Percentiles rank a stretch among this genome's conserved stretches.
Evolutionary conservation across 2,113 vertebrate genomes (phyloP).

Genomic region (Dromas ardeola): DNA sequence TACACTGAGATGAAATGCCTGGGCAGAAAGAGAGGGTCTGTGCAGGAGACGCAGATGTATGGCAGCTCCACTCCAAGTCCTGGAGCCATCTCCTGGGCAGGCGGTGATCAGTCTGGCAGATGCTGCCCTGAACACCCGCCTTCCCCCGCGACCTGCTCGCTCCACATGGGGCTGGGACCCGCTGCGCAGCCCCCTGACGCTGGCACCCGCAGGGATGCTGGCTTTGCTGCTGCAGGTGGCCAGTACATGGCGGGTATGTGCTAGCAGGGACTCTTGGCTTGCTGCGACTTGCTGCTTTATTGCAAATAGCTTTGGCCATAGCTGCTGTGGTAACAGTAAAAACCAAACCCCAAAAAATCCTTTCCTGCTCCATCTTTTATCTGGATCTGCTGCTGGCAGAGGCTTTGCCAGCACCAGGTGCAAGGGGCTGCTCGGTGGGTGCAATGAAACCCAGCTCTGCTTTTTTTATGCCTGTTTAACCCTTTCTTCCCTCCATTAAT

Average conservation of each 20-base stretch:
- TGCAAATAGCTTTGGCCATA: not conserved
- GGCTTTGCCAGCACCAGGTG: not conserved
- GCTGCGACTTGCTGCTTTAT: not conserved
- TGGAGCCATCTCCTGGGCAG: not conserved
- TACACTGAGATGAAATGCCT: not conserved
- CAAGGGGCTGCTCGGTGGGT: not conserved
- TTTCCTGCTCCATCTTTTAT: not conserved
- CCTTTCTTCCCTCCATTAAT: not conserved
- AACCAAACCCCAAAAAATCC: not conserved
- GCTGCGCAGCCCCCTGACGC: rapidly evolving
- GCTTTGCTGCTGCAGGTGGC: not conserved
- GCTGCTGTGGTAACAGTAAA: not conserved
- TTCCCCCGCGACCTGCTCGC: rapidly evolving
- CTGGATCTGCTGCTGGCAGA: not conserved
- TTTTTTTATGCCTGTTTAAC: not conserved
- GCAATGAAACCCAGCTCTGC: not conserved
- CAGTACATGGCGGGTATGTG: rapidly evolving
- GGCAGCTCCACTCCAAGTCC: not conserved
- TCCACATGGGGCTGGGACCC: not conserved
- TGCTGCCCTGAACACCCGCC: rapidly evolving
- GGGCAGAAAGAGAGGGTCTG: not conserved
- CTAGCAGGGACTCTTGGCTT: not conserved
- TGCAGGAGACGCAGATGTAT: not conserved
- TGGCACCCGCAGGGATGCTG: not conserved
- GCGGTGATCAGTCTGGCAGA: not conserved